phyloP scores from a whole-genome alignment of 2,797 vertebrate genomes.

The Aselliscus stoliczkanus region DNA sequence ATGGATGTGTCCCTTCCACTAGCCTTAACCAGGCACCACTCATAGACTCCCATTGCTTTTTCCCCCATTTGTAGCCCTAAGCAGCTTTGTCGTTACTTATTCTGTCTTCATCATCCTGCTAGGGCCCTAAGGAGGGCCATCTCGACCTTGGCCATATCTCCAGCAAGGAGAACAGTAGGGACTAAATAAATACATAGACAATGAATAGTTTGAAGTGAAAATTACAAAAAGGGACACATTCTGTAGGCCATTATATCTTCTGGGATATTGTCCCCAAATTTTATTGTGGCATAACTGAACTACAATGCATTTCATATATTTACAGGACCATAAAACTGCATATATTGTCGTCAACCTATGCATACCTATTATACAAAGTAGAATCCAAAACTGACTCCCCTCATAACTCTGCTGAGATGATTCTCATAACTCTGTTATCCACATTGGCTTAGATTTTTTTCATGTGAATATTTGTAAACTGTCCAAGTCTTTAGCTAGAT shows the following conservation, averaged over 20 bases:
- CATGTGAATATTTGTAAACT: background rate
- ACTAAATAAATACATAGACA: background rate
- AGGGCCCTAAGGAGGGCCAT: background rate
- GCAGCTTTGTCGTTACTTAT: background rate
- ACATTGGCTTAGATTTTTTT: background rate
- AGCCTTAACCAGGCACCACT: background rate
- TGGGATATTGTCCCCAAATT: background rate
- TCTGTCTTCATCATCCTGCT: background rate
- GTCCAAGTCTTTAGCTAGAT: background rate
- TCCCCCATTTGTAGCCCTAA: background rate
- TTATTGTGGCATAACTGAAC: background rate
- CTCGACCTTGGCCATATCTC: background rate
- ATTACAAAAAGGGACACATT: background rate
- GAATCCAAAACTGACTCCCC: background rate
- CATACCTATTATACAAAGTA: background rate
- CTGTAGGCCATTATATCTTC: background rate
- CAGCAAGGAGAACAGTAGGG: background rate
- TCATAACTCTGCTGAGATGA: background rate
- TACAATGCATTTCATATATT: background rate
- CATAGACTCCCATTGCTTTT: too few relatives aligned
- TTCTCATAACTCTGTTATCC: background rate
- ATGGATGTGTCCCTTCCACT: background rate
- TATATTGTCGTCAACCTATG: background rate
- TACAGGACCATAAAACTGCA: background rate
- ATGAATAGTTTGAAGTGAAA: background rate